phyloP scores from a whole-genome alignment of 2,888 invertebrate species.

The Cryptophagus acutangulus region DNA sequence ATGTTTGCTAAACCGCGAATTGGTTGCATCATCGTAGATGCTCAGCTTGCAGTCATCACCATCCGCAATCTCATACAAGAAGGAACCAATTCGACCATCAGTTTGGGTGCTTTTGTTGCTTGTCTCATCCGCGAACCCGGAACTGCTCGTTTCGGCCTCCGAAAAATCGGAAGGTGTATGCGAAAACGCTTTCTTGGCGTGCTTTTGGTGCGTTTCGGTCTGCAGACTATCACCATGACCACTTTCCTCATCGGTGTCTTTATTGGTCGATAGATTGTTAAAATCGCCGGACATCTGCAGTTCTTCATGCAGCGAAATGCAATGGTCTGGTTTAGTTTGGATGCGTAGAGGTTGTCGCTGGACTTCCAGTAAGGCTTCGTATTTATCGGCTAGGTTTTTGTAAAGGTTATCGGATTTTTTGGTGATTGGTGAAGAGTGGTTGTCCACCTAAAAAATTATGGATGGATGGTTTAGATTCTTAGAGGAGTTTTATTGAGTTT shows the following conservation, averaged over 20 bases:
- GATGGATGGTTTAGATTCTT: no score
- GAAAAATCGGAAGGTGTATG: slow-evolving; percentile 78
- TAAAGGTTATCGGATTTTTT: slow-evolving; percentile 61
- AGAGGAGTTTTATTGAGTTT: no score
- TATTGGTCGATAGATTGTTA: slow-evolving; percentile 56
- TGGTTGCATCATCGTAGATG: slow-evolving; percentile 72
- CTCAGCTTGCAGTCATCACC: slow-evolving; percentile 82
- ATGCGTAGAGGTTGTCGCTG: slow-evolving; percentile 60
- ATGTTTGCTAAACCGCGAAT: slow-evolving; percentile 74
- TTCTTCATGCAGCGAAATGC: slow-evolving; percentile 65
- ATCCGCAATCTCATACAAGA: slow-evolving; percentile 78
- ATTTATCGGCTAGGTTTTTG: slow-evolving; percentile 76
- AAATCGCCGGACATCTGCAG: slow-evolving; percentile 70
- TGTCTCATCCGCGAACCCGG: slow-evolving; percentile 77
- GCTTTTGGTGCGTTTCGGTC: slow-evolving; percentile 47
- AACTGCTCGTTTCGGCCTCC: slow-evolving; percentile 80
- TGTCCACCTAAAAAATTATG: slow-evolving; percentile 11
- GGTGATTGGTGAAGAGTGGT: slow-evolving; percentile 24
- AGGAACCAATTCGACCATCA: slow-evolving; percentile 72
- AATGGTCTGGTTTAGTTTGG: slow-evolving; percentile 32
- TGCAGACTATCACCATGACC: slow-evolving; percentile 53
- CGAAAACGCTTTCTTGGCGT: slow-evolving; percentile 56
- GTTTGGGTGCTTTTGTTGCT: slow-evolving; percentile 81
- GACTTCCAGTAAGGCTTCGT: slow-evolving; percentile 75
- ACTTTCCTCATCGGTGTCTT: slow-evolving; percentile 62